Conservation (phyloP, 2,113 vertebrate genomes). For the Zosterops pallidus region DNA sequence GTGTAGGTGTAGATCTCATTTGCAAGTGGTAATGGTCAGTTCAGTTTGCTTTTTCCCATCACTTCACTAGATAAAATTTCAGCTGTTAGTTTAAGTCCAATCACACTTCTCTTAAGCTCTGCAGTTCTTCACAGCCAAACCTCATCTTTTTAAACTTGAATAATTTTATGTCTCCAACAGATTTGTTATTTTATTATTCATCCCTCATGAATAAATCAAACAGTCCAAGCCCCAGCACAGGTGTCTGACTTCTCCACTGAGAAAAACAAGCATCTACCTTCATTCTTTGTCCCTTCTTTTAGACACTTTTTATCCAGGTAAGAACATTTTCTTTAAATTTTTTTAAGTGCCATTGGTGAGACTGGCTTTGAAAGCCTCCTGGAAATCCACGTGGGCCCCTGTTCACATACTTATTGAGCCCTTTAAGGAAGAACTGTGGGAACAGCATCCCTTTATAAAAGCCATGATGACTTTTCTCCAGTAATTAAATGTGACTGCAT, state of each 20-base stretch:
- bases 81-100: background rate
- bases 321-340: background rate
- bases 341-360: background rate
- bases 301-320: background rate
- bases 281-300: background rate
- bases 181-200: conserved; percentile 24
- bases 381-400: background rate
- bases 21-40: background rate
- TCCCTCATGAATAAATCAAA: conserved; percentile 14
- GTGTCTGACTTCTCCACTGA: background rate
- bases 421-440: background rate
- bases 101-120: background rate
- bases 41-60: background rate
- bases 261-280: background rate
- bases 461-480: background rate
- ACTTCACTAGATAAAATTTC: background rate
- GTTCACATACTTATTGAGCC: background rate
- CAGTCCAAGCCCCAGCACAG: background rate
- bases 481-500: conserved; percentile 4
- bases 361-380: background rate
- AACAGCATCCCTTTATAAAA: background rate
- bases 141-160: background rate
- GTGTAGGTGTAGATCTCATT: background rate
- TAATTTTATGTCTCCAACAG: background rate
- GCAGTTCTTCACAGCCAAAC: background rate